Evolutionary conservation across 64 coral and sea anemone genomes (phyloP), one percentile per base, ranked within the genome.

Genomic region (Stylophora pistillata): DNA sequence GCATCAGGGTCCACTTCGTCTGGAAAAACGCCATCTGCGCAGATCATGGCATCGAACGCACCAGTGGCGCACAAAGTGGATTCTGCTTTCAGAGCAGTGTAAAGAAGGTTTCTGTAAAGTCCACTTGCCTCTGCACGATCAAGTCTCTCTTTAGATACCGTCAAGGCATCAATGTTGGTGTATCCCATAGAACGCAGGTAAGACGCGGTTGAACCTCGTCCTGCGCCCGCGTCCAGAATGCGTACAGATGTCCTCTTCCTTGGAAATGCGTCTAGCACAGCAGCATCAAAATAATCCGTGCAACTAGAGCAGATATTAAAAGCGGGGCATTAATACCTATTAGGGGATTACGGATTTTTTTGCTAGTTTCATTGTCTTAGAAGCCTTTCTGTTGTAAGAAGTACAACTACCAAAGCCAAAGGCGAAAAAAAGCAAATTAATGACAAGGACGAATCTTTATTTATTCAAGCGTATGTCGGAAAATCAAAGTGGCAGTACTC

Each of bases 161-260:
- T 84, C 34, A 84, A 34, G 20, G 80, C 80, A 41, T 84, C 80
- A 25, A 84, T 84, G 33, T 65, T 84, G 29, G 52, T 84, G 80
- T 84, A 84, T n/a, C 80, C 80, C 61, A 84, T 23, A 15, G 80
- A 84, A 13, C 80, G 80, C 80, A 84, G 34, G 32, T 84, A 84
- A 33, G 62, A 84, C 2, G 32, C 80, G 60, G 80, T 84, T 68
- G 62, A 84, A 53, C 80, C 80, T 52, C 20, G 61, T 33, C 80
- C 80, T 23, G 80, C 80, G 16, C 80, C 80, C 0, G 80, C 80
- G 32, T 84, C 80, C 33, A 84, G 80, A 18, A 84, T 84, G 3
- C 80, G 80, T 7, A 84, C 61, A 12, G 62, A 69, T 63, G 80
- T 68, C 20, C 80, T 84, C 31, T 68, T 84, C 11, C 52, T 84